These are phyloP conservation scores for Neolamprologus brichardi DNA, from an alignment of 2,113 vertebrate genomes.

Conservation along the genomic window DNA sequence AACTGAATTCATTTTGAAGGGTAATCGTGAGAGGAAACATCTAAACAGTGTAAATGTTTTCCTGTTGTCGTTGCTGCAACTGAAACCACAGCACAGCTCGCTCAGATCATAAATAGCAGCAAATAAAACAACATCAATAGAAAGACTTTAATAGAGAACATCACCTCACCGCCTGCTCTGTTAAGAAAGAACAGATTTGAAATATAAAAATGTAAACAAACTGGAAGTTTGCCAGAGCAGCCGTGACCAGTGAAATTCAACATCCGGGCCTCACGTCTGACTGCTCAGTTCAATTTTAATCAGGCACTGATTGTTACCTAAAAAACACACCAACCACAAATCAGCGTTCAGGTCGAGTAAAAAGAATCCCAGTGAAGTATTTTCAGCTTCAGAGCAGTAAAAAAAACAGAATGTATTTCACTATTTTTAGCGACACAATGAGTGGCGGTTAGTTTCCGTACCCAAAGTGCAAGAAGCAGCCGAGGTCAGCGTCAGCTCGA, in stretches of 20 bases:
- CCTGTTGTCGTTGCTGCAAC: background rate
- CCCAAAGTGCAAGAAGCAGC: background rate
- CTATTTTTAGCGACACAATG: background rate
- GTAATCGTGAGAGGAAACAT: background rate
- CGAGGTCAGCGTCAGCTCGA: background rate
- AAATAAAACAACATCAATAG: background rate
- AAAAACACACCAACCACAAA: background rate
- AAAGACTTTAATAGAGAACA: background rate
- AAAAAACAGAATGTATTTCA: background rate
- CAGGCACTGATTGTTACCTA: conserved; percentile 18
- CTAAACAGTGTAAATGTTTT: background rate
- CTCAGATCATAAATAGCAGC: background rate
- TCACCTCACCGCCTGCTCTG: background rate
- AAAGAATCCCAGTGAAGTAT: background rate
- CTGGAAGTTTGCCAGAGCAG: background rate
- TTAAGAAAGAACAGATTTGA: background rate
- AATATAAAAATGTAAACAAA: conserved; percentile 43
- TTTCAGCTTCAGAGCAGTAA: background rate
- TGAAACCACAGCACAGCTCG: background rate
- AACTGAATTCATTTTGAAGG: background rate
- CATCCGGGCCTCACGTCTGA: rapidly evolving
- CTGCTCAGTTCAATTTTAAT: background rate
- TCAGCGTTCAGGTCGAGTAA: background rate
- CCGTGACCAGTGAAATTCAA: background rate
- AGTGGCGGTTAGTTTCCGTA: background rate